Base-by-base conservation (phyloP, 2,797 vertebrate genomes). In the Graptemys geographica region DNA sequence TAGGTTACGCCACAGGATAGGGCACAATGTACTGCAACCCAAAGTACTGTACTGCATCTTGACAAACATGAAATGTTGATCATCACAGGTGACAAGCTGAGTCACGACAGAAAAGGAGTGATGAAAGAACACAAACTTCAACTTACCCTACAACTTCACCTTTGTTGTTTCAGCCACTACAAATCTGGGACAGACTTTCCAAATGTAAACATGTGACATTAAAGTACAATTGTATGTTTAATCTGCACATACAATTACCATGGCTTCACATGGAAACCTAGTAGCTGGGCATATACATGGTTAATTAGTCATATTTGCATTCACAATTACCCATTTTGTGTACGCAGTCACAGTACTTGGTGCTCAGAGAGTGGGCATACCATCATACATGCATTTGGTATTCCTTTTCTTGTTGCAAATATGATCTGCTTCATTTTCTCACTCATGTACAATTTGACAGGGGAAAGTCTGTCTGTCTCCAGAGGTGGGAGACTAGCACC, bases 221-320 rank as follows among this genome's bases (percentile, higher is more conserved):
- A 13, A 10, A 16, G 8, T 3, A 92, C 76, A 13, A 15, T 92
- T 23, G 18, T 2, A 10, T 0, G 5, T 37, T 2, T 93, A 37
- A 7, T 51, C 56, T 47, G 44, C 82, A 12, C 33, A 84, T 33
- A 86, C 5, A 76, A 47, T 76, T 76, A 47, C 6, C 25, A 23
- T 27, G 6, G 11, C 16, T 84, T 12, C 13, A 12, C 0, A 23
- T 31, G 28, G 65, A 69, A 21, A 4, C 0, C 0, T 2, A 11
- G 59, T 56, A 87, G 16, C 0, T 37, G 47, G 74, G 19, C 0
- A 28, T 41, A 57, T 76, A 44, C 21, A 76, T 47, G 41, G 41
- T 25, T 28, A 47, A 27, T 44, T 76, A 28, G 5, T 23, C 21
- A 28, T 2, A 76, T 44, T 15, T 76, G 72, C 10, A 76, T 76